A percentile compares a stretch with the other conserved stretches of the same genome.
Conservation (phyloP, 2,888 invertebrate species). For the Polymixis lichenea region DNA sequence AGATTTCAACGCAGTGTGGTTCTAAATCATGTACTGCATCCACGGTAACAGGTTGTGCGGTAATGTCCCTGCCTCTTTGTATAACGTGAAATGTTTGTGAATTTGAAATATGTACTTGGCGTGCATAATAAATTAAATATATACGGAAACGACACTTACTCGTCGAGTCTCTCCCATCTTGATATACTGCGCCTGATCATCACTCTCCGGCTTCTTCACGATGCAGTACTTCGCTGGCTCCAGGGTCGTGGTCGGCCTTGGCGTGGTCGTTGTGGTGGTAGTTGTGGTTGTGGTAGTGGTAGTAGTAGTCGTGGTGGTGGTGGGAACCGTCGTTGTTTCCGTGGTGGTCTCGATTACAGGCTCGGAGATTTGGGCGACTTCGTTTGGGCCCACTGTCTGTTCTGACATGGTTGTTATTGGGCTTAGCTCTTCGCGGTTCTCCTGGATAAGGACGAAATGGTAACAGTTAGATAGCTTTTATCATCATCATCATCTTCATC, state of each 20-base stretch:
- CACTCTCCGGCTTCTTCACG: slow-evolving; percentile 95
- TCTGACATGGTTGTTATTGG: slow-evolving; percentile 87
- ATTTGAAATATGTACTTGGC: background rate
- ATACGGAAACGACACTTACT: slow-evolving; percentile 89
- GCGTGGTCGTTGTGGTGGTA: slow-evolving; percentile 88
- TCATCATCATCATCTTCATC: no score
- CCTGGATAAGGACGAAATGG: slow-evolving; percentile 69
- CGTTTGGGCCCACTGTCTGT: slow-evolving; percentile 84
- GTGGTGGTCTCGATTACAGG: slow-evolving; percentile 82
- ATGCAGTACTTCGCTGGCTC: slow-evolving; percentile 93
- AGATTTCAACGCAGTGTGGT: no score
- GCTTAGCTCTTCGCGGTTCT: slow-evolving; percentile 80
- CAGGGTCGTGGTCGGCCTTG: slow-evolving; percentile 90
- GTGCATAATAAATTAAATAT: background rate
- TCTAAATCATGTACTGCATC: no score
- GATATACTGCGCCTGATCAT: slow-evolving; percentile 94
- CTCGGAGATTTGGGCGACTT: slow-evolving; percentile 85
- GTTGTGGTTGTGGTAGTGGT: slow-evolving; percentile 84
- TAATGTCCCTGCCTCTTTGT: no score
- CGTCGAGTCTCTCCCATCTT: slow-evolving; percentile 96
- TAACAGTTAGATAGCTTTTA: background rate
- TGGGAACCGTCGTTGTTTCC: slow-evolving; percentile 77
- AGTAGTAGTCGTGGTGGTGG: slow-evolving; percentile 76
- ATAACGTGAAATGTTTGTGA: background rate
- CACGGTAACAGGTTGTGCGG: no score